Evolutionary conservation across 2,888 invertebrate species (phyloP), one percentile per base, ranked within the genome.

Genomic region (Callimorpha dominula): DNA sequence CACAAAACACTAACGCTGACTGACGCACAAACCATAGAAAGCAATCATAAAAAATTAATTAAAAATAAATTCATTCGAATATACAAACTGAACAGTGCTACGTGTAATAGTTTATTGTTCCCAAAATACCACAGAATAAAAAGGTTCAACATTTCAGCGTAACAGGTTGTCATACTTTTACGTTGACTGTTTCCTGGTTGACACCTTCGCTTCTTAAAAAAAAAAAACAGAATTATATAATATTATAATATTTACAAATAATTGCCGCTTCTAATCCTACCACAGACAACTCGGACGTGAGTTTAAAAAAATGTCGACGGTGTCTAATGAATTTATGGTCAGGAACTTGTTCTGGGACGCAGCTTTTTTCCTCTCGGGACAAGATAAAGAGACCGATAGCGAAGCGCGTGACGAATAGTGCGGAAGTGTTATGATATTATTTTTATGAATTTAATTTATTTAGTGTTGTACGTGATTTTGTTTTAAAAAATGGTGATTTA

Each of bases 271-370:
- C 94, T 92, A 88, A 4, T 7, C 71, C 0, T 89, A 87, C 79
- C 20, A 73, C 62, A 81, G 75, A 43, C 85, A 83, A 81, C 75
- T 78, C 87, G 89, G 88, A 92, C 92, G 93, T 92, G 93, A 92
- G 92, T 94, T 93, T 90, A 90, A 93, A 94, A 94, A 91, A 94
- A 91, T 88, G 90, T 89, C 91, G 89, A 83, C 90, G 91, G 85
- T 89, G 93, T 91, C 93, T 95, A 96, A 96, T 96, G 95, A 96
- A 96, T 96, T 96, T 96, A 96, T 94, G 93, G 93, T 87, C 93
- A 91, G 94, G 95, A 95, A 95, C 93, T 95, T 94, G 94, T 92
- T 91, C 92, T 86, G 87, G 81, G 78, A 81, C 78, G 86, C 86
- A 31, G 88, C 88, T 88, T 92, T 93, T 92, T 93, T 92, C 91